Conservation (phyloP, 2,113 vertebrate genomes). For the Dicentrarchus labrax region DNA sequence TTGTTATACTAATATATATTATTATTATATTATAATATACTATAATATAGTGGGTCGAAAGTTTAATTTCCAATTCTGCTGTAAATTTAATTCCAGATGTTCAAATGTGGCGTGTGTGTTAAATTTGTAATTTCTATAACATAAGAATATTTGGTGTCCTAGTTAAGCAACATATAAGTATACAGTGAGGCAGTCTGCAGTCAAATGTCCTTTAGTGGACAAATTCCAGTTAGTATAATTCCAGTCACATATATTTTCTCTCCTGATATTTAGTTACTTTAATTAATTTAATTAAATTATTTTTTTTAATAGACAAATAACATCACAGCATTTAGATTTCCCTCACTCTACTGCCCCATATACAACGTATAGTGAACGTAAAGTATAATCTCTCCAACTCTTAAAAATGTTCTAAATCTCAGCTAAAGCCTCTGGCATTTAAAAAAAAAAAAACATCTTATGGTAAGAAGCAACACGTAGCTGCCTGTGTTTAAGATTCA, state of each 20-base stretch:
- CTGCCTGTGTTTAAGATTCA: not conserved
- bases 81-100: not conserved
- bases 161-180: not conserved
- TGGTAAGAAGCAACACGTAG: not conserved
- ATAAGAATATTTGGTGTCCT: not conserved
- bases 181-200: not conserved
- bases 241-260: not conserved
- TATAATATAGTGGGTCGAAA: accelerated
- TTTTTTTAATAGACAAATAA: not conserved
- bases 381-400: not conserved
- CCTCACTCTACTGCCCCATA: not conserved
- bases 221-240: not conserved
- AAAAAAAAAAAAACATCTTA: not conserved
- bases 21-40: no score
- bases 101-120: not conserved
- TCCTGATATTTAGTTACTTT: not conserved
- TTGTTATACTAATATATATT: not conserved
- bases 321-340: not conserved
- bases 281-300: no score
- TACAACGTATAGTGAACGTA: no score
- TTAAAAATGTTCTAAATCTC: not conserved
- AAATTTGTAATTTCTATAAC: not conserved
- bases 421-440: not conserved
- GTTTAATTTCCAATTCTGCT: not conserved
- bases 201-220: not conserved